Base-by-base conservation (phyloP, 2,113 vertebrate genomes). In the Sakesphorus luctuosus region DNA sequence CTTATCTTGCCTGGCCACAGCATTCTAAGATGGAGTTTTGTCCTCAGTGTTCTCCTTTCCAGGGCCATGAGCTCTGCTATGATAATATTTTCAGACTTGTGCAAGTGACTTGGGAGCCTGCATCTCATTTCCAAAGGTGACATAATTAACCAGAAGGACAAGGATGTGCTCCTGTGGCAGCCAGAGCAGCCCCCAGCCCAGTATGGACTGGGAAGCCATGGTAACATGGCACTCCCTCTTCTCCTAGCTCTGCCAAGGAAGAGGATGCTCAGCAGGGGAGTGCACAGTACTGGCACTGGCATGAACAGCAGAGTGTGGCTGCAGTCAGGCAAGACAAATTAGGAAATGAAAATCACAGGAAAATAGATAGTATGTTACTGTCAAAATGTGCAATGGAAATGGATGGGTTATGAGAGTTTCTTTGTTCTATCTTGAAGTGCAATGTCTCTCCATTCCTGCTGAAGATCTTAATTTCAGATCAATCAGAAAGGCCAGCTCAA, bases 191-290 rank as follows among this genome's bases (percentile, higher is more conserved):
- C 19, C 21, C 3, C 7, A 77, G n/a, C 19, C 2, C 4, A 49
- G 28, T 3, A 5, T 0, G 2, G 40, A 31, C 50, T 8, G 4
- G 63, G 65, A 59, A 90, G 59, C 59, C 0, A 0, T 23, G 24
- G n/a, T 13, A 59, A 25, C 38, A 6, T 0, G 3, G 18, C 1
- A 28, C 9, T 84, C 15, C 33, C 23, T 26, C 50, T 77, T 47
- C 73, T 84, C 44, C 38, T 21, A 16, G 33, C 17, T 65, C 83
- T 67, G 40, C 38, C 86, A 76, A 59, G 36, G 13, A 56, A 69
- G 53, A 36, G 63, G 59, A 49, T 66, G 52, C 61, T 75, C 74
- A 65, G 56, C 26, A 61, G 61, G 21, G 21, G 12, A 3, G 1
- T 2, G 15, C 24, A 24, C 33, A 67, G 44, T 38, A 38, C 44